These are phyloP conservation scores for Botrylloides violaceus DNA, from an alignment of 23 tunicate species.

Conservation along the genomic window DNA sequence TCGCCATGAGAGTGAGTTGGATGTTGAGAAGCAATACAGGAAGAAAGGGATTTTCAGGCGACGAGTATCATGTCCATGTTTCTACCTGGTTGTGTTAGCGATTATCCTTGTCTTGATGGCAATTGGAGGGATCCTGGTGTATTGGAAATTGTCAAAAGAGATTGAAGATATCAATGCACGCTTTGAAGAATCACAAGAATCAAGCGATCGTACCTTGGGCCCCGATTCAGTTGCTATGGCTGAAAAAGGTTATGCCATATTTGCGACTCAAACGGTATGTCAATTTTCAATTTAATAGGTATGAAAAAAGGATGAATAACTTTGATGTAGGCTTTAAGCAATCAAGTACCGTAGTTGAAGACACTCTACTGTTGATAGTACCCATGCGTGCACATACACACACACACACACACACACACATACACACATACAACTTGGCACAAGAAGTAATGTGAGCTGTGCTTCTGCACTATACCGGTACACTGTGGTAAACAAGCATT, in stretches of 20 bases:
- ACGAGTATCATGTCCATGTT: conserved; percentile 18
- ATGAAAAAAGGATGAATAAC: too few relatives aligned
- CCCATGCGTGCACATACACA: too few relatives aligned
- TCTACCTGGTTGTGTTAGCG: conserved; percentile 19
- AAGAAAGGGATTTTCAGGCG: not conserved
- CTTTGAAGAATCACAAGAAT: conserved; percentile 15
- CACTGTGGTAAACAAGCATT: too few relatives aligned
- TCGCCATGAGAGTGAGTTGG: not conserved
- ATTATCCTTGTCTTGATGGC: conserved; percentile 11
- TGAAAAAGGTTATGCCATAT: conserved; percentile 2
- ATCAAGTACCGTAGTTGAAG: too few relatives aligned
- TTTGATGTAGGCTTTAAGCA: too few relatives aligned
- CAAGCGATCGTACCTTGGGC: not conserved
- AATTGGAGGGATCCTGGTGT: conserved; percentile 14
- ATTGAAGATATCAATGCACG: conserved; percentile 26
- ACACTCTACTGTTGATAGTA: too few relatives aligned
- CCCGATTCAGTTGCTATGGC: not conserved
- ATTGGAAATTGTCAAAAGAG: conserved; percentile 23
- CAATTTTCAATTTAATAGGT: too few relatives aligned
- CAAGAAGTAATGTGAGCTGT: too few relatives aligned
- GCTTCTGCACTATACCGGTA: too few relatives aligned
- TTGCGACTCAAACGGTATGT: not conserved
- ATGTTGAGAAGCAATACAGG: not conserved
- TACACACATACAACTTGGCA: too few relatives aligned
- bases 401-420: too few relatives aligned